phyloP scores from a whole-genome alignment of 2,888 invertebrate genomes.

The Cylindroiulus punctatus region DNA sequence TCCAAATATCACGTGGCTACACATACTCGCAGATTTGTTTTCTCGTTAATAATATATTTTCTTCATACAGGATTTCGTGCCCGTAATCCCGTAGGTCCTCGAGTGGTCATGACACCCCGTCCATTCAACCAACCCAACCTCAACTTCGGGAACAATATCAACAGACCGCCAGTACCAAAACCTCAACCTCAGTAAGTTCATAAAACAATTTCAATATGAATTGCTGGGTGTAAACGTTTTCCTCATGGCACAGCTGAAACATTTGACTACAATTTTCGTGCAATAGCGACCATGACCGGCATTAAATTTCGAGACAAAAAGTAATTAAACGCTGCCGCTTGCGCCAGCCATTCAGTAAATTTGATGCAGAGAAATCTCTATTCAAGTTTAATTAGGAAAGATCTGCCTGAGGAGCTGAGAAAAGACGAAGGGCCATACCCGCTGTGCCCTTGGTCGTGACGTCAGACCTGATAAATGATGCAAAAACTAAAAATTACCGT shows the following conservation, averaged over 20 bases:
- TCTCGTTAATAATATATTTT: background rate
- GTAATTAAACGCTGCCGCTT: slow-evolving; percentile 6
- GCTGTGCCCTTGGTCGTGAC: slow-evolving; percentile 26
- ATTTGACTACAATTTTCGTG: background rate
- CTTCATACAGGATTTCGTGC: background rate
- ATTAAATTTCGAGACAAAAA: slow-evolving; percentile 16
- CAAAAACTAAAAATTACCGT: slow-evolving; percentile 23
- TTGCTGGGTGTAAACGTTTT: background rate
- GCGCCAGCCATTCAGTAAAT: background rate
- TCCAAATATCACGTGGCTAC: background rate
- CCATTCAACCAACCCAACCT: background rate
- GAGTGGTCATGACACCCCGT: slow-evolving; percentile 17
- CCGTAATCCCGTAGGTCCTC: slow-evolving; percentile 19
- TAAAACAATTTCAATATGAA: background rate
- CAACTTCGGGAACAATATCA: slow-evolving; percentile 16
- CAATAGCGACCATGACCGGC: slow-evolving; percentile 7
- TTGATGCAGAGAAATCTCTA: background rate
- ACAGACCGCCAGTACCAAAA: slow-evolving; percentile 3
- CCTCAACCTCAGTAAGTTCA: background rate
- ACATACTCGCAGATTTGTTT: background rate
- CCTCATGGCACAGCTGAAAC: background rate
- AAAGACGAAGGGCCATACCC: slow-evolving; percentile 13
- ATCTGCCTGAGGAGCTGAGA: background rate
- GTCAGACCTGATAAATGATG: slow-evolving; percentile 31
- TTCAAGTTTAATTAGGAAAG: slow-evolving; percentile 17